These are phyloP conservation scores for Frieseomelitta varia DNA, from an alignment of 1,140 invertebrate genomes.

Conservation along the genomic window DNA sequence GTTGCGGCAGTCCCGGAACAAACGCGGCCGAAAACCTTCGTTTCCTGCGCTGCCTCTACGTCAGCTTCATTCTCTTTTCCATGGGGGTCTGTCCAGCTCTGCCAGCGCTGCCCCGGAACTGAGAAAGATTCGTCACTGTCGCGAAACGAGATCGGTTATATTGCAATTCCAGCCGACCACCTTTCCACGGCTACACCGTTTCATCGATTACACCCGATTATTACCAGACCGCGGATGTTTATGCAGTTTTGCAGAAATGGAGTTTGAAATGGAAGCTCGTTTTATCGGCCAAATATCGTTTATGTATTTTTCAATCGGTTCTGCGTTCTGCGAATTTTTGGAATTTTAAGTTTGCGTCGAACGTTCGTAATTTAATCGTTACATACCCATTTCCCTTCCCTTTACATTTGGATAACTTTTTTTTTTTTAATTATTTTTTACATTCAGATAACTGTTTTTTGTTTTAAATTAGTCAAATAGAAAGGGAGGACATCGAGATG, in stretches of 20 bases:
- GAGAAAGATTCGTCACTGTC: conserved; percentile 42
- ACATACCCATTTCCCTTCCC: background rate
- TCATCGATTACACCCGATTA: background rate
- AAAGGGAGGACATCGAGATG: no score
- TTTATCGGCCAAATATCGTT: no score
- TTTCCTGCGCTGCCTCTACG: conserved; percentile 34
- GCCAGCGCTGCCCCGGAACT: background rate
- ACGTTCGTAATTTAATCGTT: no score
- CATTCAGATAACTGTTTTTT: background rate
- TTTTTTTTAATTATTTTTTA: no score
- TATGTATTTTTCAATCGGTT: no score
- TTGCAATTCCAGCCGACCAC: no score
- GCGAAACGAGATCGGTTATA: background rate
- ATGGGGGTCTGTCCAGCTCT: no score
- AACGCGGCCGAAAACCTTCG: conserved; percentile 61
- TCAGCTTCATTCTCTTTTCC: conserved; percentile 9
- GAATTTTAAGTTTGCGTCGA: no score
- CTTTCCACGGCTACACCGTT: background rate
- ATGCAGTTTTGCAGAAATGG: background rate
- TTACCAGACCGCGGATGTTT: no score
- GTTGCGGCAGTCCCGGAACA: conserved; percentile 65
- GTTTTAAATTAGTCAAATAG: background rate
- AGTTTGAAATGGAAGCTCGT: no score
- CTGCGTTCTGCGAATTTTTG: no score
- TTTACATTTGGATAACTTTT: background rate